Base-by-base conservation (phyloP, 2,888 invertebrate genomes). In the Tridacna gigas region DNA sequence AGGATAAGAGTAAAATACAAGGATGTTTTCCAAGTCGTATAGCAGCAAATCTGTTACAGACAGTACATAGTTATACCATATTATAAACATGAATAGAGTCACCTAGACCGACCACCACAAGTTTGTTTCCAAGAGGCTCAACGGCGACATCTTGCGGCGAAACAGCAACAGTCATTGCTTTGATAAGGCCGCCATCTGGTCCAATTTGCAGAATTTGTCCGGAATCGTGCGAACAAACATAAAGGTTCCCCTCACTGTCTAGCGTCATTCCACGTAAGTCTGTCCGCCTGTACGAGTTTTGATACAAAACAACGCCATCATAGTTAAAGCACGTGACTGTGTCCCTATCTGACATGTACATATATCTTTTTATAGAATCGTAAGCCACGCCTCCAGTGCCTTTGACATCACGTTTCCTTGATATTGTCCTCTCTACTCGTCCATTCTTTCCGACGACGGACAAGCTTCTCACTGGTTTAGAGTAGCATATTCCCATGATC, bases 111-210 rank as follows among this genome's bases (percentile, higher is more conserved):
- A 84, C 85, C 25, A 88, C 88, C 2, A 86, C 74, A 78, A 88
- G 82, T 63, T 88, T 88, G 79, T 86, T 88, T 5, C 88, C 88
- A 81, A 86, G 77, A 26, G 88, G 88, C 66, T 88, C 88, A 25
- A 88, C 84, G 20, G 88, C 88, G 71, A 88, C 86, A 77, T 88
- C 88, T 80, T 88, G 88, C 28, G 88, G 88, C 9, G 88, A 88
- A n/a, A 88, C 66, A 2, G 86, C 82, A 63, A 88, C 88, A 22
- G 86, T 77, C 22, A 88, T 88, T 9, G 86, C 80, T 61, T 88
- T 88, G 61, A 88, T 82, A 9, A 86, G 77, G 9, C 67, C 73
- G n/a, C 88, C 86, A 63, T 80, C 85, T 26, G 85, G 81, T 20
- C 78, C 79, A 47, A 86, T 89, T 75, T 88, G 88, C 5, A 88